Evolutionary conservation across 2,797 vertebrate genomes (phyloP).

Genomic region (Acomys russatus): DNA sequence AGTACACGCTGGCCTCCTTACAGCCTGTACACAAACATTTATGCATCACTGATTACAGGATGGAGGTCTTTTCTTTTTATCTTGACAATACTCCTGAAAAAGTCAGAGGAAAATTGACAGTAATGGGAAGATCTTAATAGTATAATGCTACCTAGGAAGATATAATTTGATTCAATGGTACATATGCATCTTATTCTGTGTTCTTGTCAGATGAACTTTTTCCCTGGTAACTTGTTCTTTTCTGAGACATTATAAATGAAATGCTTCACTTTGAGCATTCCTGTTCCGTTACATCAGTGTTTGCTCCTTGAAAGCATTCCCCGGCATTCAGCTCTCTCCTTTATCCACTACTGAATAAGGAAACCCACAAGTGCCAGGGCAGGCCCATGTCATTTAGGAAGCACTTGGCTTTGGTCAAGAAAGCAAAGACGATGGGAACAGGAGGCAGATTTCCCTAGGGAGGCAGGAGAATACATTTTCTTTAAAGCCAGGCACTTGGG

Average conservation of each 20-base stretch:
- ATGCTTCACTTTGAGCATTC: constrained; percentile 46
- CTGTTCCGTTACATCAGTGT: constrained; percentile 41
- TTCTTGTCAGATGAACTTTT: constrained; percentile 83
- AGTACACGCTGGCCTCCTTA: not conserved
- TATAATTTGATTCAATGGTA: constrained; percentile 79
- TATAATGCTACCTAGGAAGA: constrained; percentile 76
- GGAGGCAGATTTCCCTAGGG: not conserved
- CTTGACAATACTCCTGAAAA: constrained; percentile 68
- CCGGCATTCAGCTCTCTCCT: not conserved
- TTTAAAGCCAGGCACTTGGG: not conserved
- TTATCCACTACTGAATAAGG: not conserved
- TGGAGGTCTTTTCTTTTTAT: constrained; percentile 46
- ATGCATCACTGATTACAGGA: constrained; percentile 13
- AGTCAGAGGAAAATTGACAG: constrained; percentile 76
- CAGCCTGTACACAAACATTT: constrained; percentile 5
- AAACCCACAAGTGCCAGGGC: not conserved
- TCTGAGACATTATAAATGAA: constrained; percentile 69
- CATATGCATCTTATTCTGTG: constrained; percentile 71
- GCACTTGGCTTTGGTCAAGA: not conserved
- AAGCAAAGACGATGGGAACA: not conserved
- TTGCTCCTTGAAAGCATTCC: constrained; percentile 52
- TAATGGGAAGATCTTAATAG: constrained; percentile 81
- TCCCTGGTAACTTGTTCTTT: constrained; percentile 67
- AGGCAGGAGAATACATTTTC: not conserved
- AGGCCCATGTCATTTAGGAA: not conserved